Percentiles rank a stretch among this genome's conserved stretches.
Conservation (phyloP, 2,113 vertebrate species). For the Ptilorrhoa leucosticta region DNA sequence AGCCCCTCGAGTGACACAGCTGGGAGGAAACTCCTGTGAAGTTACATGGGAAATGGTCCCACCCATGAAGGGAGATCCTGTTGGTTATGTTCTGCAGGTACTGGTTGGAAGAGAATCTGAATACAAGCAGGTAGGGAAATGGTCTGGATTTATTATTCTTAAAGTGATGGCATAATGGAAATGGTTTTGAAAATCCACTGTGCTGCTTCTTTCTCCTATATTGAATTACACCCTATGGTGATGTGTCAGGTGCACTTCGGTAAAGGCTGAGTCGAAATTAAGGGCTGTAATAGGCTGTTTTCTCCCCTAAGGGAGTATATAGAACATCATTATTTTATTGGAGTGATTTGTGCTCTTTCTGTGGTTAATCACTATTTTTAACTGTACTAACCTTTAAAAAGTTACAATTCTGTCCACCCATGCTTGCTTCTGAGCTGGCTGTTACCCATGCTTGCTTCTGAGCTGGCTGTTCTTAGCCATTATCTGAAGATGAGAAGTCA, state of each 20-base stretch:
- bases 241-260: neutral
- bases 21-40: conserved; percentile 93
- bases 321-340: neutral
- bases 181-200: neutral
- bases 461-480: neutral
- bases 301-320: neutral
- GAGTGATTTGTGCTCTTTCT: neutral
- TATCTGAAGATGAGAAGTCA: neutral
- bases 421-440: neutral
- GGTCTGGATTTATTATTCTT: neutral
- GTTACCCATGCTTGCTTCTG: neutral
- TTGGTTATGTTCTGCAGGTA: conserved; percentile 91
- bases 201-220: neutral
- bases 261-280: conserved; percentile 14
- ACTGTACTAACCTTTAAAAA: neutral
- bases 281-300: neutral
- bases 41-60: conserved; percentile 90
- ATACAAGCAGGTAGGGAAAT: conserved; percentile 90
- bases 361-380: neutral
- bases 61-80: conserved; percentile 93
- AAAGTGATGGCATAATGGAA: neutral
- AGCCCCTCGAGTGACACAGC: conserved; percentile 92
- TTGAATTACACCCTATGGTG: neutral
- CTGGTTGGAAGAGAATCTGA: conserved; percentile 93
- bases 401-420: neutral